phyloP scores from a whole-genome alignment of 2,113 vertebrate genomes.

The Cheilinus undulatus region DNA sequence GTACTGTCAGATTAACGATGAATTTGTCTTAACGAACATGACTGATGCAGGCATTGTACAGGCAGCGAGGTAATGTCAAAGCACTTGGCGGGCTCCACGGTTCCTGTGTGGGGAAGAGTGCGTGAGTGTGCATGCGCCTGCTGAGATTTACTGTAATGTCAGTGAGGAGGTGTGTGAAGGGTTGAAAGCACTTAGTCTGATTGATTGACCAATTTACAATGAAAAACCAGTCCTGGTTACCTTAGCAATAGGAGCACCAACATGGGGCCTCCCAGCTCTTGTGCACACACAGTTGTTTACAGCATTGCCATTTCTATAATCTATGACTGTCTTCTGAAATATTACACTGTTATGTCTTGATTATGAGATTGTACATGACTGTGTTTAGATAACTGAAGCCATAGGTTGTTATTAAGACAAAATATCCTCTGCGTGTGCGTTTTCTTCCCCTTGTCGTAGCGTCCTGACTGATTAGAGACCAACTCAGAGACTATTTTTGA shows the following conservation, averaged over 20 bases:
- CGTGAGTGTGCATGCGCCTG: constrained; percentile 12
- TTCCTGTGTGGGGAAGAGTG: constrained; percentile 13
- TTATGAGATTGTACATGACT: constrained; percentile 83
- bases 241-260: constrained; percentile 79
- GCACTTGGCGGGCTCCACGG: constrained; percentile 62
- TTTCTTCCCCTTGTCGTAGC: constrained; percentile 81
- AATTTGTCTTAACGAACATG: constrained; percentile 70
- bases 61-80: constrained; percentile 55
- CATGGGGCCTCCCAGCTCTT: constrained; percentile 44
- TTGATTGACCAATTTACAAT: constrained; percentile 72
- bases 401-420: constrained; percentile 84
- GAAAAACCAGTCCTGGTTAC: constrained; percentile 60
- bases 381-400: constrained; percentile 88
- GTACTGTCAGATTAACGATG: constrained; percentile 56
- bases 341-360: constrained; percentile 33
- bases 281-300: constrained; percentile 68
- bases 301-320: constrained; percentile 79
- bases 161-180: constrained; percentile 32
- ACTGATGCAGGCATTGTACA: constrained; percentile 61
- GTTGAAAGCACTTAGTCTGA: constrained; percentile 72
- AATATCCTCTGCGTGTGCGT: constrained; percentile 88
- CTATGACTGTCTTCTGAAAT: constrained; percentile 46
- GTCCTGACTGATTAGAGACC: constrained; percentile 90
- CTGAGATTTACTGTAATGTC: constrained; percentile 64
- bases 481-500: constrained; percentile 95